phyloP scores from a whole-genome alignment of 2,888 invertebrate species.

The Ochlodes sylvanus region DNA sequence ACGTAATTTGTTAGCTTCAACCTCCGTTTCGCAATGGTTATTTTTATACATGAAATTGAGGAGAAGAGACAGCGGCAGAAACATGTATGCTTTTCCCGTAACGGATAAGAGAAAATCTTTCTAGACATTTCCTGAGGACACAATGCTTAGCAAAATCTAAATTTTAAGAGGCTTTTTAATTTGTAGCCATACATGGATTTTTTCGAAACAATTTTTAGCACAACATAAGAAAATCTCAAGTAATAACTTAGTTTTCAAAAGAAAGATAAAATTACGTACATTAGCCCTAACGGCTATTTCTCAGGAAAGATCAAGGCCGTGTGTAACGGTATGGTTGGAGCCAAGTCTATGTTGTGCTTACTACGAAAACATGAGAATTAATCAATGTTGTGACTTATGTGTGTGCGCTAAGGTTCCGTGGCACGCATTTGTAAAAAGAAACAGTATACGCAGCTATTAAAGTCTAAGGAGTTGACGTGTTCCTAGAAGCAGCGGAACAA shows the following conservation, averaged over 20 bases:
- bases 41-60: too few relatives aligned
- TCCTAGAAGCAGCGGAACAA: conserved; percentile 44
- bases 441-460: not conserved
- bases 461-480: not conserved
- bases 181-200: not conserved
- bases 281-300: conserved; percentile 17
- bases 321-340: conserved; percentile 45
- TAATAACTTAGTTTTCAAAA: not conserved
- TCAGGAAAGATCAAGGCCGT: conserved; percentile 46
- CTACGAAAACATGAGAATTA: not conserved
- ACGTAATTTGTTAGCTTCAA: not conserved
- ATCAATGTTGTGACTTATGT: conserved; percentile 7
- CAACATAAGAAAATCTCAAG: too few relatives aligned
- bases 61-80: too few relatives aligned
- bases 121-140: too few relatives aligned
- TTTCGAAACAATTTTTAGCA: not conserved
- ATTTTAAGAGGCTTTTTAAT: too few relatives aligned
- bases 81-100: too few relatives aligned
- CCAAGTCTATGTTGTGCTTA: not conserved
- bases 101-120: too few relatives aligned
- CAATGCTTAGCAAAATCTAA: too few relatives aligned
- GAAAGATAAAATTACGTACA: not conserved
- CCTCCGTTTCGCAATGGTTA: too few relatives aligned
- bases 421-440: conserved; percentile 1
- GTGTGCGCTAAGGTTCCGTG: not conserved